Evolutionary conservation across 2,888 invertebrate species (phyloP).

Genomic region (Xanthia icteritia): DNA sequence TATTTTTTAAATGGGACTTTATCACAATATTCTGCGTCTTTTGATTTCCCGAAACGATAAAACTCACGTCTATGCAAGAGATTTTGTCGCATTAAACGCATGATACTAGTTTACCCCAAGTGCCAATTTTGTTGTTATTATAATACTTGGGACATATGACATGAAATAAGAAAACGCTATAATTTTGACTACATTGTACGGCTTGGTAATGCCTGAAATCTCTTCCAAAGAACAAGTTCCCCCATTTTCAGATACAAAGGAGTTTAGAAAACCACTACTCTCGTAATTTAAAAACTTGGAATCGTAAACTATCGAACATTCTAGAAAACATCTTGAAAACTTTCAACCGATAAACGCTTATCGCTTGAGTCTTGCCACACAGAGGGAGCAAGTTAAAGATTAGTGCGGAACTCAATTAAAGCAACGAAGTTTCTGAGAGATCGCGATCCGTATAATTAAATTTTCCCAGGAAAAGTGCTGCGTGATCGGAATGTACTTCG

Average conservation of each 20-base stretch:
- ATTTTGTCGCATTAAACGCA: no score
- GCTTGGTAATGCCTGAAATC: neutral
- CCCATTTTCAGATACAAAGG: slow-evolving; percentile 3
- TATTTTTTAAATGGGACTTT: neutral
- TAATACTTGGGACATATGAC: neutral
- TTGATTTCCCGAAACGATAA: neutral
- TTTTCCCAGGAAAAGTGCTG: slow-evolving; percentile 83
- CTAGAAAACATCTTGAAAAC: slow-evolving; percentile 31
- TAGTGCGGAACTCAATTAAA: slow-evolving; percentile 87
- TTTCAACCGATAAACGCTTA: slow-evolving; percentile 49
- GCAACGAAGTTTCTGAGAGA: slow-evolving; percentile 80
- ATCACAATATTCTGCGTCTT: no score
- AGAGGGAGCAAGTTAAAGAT: slow-evolving; percentile 81
- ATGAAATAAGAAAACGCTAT: neutral
- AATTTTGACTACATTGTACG: neutral
- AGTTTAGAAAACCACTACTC: slow-evolving; percentile 5
- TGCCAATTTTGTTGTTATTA: neutral
- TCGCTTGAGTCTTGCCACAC: slow-evolving; percentile 64
- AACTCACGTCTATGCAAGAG: neutral
- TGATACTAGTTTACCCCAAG: no score
- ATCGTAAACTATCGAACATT: slow-evolving; percentile 48
- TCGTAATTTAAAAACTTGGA: slow-evolving; percentile 37
- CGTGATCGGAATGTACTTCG: slow-evolving; percentile 80
- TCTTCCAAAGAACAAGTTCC: neutral
- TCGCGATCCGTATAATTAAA: slow-evolving; percentile 87